These are phyloP conservation scores for Drosophila subsilvestris DNA, from an alignment of 2,888 invertebrate genomes.

Conservation along the genomic window DNA sequence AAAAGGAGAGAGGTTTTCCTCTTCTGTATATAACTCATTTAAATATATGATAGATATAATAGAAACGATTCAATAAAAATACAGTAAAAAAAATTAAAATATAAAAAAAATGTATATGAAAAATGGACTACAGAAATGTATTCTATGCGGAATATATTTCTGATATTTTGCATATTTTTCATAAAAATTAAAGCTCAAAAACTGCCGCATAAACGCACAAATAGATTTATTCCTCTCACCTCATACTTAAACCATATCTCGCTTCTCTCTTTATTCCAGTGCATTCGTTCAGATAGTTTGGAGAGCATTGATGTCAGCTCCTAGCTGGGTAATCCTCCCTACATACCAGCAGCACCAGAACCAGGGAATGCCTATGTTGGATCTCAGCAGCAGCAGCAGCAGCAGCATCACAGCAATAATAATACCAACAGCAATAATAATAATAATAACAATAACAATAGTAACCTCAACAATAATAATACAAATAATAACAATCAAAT, in stretches of 20 bases:
- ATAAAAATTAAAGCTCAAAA: too few species aligned
- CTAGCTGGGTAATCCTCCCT: conserved; percentile 83
- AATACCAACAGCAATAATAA: conserved; percentile 79
- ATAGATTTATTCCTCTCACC: not conserved
- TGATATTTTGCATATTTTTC: too few species aligned
- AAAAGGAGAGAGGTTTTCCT: too few species aligned
- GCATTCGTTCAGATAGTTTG: conserved; percentile 87
- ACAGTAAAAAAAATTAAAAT: too few species aligned
- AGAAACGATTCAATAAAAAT: too few species aligned
- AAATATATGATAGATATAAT: too few species aligned
- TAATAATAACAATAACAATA: conserved; percentile 84
- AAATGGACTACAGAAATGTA: too few species aligned
- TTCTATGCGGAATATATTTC: too few species aligned
- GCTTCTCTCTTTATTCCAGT: conserved; percentile 61
- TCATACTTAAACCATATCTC: not conserved
- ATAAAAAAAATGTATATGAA: too few species aligned
- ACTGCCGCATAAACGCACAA: too few species aligned
- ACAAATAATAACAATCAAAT: conserved; percentile 79
- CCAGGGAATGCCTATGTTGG: conserved; percentile 74
- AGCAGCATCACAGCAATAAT: conserved; percentile 51
- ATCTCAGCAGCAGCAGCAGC: conserved; percentile 68
- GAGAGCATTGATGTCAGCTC: conserved; percentile 87
- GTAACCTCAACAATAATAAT: conserved; percentile 54
- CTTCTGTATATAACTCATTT: not conserved
- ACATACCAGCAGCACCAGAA: conserved; percentile 82